Percentiles rank a stretch among this genome's conserved stretches.
Evolutionary conservation across 23 tunicate genomes (phyloP).

Genomic region (Botrylloides violaceus): DNA sequence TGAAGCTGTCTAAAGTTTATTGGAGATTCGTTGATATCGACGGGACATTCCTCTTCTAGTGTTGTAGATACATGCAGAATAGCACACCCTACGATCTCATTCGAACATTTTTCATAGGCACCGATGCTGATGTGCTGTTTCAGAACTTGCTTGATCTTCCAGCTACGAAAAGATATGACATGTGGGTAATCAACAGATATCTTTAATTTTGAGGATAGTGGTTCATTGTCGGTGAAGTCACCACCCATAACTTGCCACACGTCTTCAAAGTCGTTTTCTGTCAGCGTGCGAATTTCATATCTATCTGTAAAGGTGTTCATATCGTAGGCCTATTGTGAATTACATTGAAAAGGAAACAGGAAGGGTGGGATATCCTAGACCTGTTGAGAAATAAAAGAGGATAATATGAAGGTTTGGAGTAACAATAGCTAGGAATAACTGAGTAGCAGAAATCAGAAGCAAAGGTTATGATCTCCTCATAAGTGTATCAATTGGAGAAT

Average conservation of each 20-base stretch:
- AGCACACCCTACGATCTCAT: not conserved
- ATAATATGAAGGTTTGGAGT: no score
- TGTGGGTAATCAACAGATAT: not conserved
- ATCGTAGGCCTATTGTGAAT: no score
- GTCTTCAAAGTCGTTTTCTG: not conserved
- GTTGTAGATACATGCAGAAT: not conserved
- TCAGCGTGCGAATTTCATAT: not conserved
- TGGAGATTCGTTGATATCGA: not conserved
- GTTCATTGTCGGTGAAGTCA: not conserved
- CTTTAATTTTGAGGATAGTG: not conserved
- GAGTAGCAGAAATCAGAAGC: no score
- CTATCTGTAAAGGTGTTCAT: no score
- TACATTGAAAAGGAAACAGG: no score
- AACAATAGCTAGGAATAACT: no score
- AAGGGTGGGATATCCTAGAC: no score
- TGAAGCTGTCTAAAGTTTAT: not conserved
- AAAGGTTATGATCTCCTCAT: no score
- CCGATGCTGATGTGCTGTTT: not conserved
- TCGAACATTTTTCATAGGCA: not conserved
- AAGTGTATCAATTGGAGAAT: no score
- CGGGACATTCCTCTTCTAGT: not conserved
- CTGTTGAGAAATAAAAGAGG: no score
- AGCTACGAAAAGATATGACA: not conserved
- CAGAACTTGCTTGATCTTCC: not conserved
- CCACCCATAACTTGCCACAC: not conserved